phyloP scores from a whole-genome alignment of 2,888 invertebrate species.

The Drosophila barbarae region DNA sequence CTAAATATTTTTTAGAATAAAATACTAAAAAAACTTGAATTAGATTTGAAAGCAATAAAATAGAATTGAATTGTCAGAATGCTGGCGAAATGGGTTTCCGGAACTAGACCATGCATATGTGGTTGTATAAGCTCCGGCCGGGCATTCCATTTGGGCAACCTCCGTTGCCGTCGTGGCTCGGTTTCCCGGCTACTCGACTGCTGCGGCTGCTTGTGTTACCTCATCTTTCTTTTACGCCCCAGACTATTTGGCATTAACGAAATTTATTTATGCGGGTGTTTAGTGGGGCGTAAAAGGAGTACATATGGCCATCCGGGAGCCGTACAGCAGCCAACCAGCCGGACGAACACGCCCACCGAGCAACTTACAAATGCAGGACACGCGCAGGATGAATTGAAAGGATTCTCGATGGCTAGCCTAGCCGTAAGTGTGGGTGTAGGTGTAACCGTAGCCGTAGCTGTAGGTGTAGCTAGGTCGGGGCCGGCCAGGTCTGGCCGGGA shows the following conservation, averaged over 20 bases:
- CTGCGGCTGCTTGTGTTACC: slow-evolving; percentile 53
- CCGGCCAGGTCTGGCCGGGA: slow-evolving; percentile 45
- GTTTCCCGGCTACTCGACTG: slow-evolving; percentile 22
- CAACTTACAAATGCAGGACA: slow-evolving; percentile 65
- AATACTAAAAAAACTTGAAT: not conserved
- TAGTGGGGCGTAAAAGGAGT: slow-evolving; percentile 73
- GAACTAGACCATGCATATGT: slow-evolving; percentile 20
- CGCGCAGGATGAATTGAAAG: slow-evolving; percentile 68
- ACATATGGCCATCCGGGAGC: slow-evolving; percentile 61
- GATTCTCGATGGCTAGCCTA: slow-evolving; percentile 54
- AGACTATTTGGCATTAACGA: slow-evolving; percentile 76
- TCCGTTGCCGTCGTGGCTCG: slow-evolving; percentile 30
- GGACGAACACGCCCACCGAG: slow-evolving; percentile 19
- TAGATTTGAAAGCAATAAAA: not conserved
- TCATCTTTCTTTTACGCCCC: slow-evolving; percentile 75
- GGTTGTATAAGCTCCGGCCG: slow-evolving; percentile 29
- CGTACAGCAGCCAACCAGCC: slow-evolving; percentile 10
- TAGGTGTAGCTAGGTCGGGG: slow-evolving; percentile 33
- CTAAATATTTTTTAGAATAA: not conserved
- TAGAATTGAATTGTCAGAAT: not conserved
- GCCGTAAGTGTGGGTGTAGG: slow-evolving; percentile 30
- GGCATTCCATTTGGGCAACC: slow-evolving; percentile 61
- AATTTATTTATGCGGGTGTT: slow-evolving; percentile 77
- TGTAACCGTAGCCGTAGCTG: slow-evolving; percentile 17
- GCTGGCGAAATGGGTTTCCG: slow-evolving; percentile 24